phyloP scores from a whole-genome alignment of 2,797 vertebrate species.

The Hafferia zeledoni region DNA sequence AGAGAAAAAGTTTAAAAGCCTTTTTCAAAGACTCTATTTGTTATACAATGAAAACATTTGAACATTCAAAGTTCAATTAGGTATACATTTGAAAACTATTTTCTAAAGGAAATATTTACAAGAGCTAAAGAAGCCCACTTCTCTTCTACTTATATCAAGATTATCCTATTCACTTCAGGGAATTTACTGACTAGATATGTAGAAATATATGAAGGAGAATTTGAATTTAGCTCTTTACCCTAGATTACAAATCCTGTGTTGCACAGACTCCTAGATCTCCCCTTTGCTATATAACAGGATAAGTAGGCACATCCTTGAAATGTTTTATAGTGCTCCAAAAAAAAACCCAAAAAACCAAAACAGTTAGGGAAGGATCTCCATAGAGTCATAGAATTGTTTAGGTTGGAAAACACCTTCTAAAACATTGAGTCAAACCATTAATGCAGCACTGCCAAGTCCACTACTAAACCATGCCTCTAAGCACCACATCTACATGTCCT shows the following conservation, averaged over 20 bases:
- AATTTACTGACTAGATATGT: background rate
- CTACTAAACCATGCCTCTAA: fast-evolving
- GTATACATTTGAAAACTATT: background rate
- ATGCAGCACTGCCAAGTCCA: background rate
- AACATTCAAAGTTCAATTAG: conserved; percentile 37
- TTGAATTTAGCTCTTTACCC: background rate
- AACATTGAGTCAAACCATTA: background rate
- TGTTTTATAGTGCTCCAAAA: background rate
- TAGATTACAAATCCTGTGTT: background rate
- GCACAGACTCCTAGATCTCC: background rate
- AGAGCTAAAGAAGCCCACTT: background rate
- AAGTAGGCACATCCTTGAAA: background rate
- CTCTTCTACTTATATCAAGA: background rate
- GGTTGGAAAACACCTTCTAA: background rate
- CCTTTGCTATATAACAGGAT: background rate
- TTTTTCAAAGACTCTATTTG: background rate
- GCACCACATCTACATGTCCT: background rate
- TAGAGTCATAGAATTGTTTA: background rate
- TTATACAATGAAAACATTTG: conserved; percentile 25
- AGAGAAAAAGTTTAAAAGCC: conserved; percentile 20
- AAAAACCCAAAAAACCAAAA: no score
- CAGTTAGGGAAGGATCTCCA: background rate
- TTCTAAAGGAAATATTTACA: conserved; percentile 10
- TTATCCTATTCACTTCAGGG: background rate
- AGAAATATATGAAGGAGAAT: background rate